Evolutionary conservation across 2,113 vertebrate genomes (phyloP).

Genomic region (Ammodytes marinus): DNA sequence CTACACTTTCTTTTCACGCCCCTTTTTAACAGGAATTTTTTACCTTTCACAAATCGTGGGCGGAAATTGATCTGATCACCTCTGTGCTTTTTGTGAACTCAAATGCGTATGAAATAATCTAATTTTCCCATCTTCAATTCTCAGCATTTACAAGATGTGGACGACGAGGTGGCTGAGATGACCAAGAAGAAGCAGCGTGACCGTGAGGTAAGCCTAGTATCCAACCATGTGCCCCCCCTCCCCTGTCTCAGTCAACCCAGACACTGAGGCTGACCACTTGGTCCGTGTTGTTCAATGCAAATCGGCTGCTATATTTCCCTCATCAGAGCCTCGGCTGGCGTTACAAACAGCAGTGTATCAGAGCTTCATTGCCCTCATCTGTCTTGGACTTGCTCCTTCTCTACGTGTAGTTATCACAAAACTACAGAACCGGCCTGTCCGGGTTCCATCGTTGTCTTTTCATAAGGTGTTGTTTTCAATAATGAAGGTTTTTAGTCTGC

Average conservation of each 20-base stretch:
- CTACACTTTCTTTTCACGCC: too few relatives aligned
- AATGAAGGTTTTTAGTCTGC: too few relatives aligned
- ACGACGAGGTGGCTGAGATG: conserved; percentile 89
- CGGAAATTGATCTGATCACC: not conserved
- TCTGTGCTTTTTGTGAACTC: not conserved
- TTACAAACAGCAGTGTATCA: too few relatives aligned
- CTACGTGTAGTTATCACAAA: too few relatives aligned
- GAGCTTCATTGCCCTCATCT: too few relatives aligned
- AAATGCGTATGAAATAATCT: not conserved
- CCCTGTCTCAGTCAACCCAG: not conserved
- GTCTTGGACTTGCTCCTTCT: too few relatives aligned
- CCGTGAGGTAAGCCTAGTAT: conserved; percentile 81
- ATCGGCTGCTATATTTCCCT: not conserved
- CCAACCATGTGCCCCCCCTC: not conserved
- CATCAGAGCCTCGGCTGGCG: too few relatives aligned
- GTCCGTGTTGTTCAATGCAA: not conserved
- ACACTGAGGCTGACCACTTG: too few relatives aligned
- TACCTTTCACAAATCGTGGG: not conserved
- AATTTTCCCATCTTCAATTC: not conserved
- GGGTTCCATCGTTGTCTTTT: too few relatives aligned
- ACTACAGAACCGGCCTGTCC: too few relatives aligned
- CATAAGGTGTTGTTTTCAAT: too few relatives aligned
- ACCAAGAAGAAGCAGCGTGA: conserved; percentile 86
- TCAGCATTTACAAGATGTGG: conserved; percentile 92
- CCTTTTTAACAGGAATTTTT: not conserved